phyloP scores from a whole-genome alignment of 1,140 invertebrate species.

The Sweltsa coloradensis region DNA sequence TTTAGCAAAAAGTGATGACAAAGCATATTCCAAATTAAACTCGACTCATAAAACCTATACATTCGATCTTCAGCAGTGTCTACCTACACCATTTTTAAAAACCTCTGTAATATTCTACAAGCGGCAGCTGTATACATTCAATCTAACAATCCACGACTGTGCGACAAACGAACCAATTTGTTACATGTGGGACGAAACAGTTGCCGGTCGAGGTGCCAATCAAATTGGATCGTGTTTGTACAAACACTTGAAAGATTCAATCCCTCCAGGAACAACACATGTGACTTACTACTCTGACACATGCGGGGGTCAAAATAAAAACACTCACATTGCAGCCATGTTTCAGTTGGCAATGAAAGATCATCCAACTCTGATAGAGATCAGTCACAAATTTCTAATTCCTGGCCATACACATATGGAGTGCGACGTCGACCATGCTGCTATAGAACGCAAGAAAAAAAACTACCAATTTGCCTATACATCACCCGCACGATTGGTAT shows the following conservation, averaged over 20 bases:
- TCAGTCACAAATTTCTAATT: constrained; percentile 6
- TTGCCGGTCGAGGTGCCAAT: constrained; percentile 22
- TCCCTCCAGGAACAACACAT: too few species aligned
- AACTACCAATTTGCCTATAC: background rate
- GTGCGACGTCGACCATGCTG: constrained; percentile 7
- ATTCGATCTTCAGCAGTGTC: constrained; percentile 28
- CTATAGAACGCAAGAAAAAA: constrained; percentile 6
- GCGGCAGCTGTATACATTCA: constrained; percentile 27
- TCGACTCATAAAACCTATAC: constrained; percentile 13
- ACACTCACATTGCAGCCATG: constrained; percentile 9
- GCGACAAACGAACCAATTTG: constrained; percentile 16
- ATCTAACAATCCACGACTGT: constrained; percentile 26
- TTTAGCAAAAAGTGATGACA: background rate
- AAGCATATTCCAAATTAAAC: constrained; percentile 3
- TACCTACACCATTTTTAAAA: constrained; percentile 23
- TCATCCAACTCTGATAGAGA: constrained; percentile 3
- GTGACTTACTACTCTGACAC: constrained; percentile 5
- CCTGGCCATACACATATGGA: constrained; percentile 3
- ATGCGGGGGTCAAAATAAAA: constrained; percentile 14
- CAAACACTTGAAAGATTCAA: constrained; percentile 13
- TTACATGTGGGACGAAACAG: constrained; percentile 27
- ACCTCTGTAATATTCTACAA: constrained; percentile 26
- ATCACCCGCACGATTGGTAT: constrained; percentile 8
- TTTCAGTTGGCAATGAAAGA: constrained; percentile 9
- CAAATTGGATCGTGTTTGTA: constrained; percentile 23